A percentile compares a stretch with the other conserved stretches of the same genome.
These are phyloP conservation scores for Trinorchestia longiramus DNA, from an alignment of 1,140 invertebrate genomes.

Conservation along the genomic window DNA sequence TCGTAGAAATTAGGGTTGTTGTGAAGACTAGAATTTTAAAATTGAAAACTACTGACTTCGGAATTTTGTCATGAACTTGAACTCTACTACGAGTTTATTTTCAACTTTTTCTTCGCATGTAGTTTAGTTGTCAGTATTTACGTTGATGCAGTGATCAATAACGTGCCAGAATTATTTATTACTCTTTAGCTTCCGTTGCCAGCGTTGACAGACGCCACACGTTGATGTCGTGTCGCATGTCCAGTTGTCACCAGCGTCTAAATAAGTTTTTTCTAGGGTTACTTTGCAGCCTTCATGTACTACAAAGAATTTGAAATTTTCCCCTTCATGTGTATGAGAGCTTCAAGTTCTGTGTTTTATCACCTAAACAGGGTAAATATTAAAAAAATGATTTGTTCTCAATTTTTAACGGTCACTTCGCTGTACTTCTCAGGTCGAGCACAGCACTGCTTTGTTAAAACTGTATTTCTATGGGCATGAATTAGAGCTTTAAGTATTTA, in stretches of 20 bases:
- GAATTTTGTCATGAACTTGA: neutral
- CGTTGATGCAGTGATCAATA: neutral
- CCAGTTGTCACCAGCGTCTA: neutral
- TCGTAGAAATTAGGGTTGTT: neutral
- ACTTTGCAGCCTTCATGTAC: neutral
- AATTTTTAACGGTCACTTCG: neutral
- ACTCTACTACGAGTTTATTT: neutral
- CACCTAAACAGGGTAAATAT: neutral
- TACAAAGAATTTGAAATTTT: neutral
- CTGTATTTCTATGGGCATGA: neutral
- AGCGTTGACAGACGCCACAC: neutral
- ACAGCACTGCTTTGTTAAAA: neutral
- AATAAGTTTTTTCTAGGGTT: neutral
- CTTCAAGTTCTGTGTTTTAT: neutral
- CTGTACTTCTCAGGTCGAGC: too few relatives aligned
- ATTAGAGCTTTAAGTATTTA: neutral
- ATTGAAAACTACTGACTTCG: neutral
- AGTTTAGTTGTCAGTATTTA: neutral
- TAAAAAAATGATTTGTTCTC: neutral
- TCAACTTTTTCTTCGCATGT: neutral
- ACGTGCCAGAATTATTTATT: conserved; percentile 43
- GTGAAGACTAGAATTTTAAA: neutral
- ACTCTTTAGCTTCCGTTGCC: conserved; percentile 32
- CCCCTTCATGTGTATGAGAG: neutral
- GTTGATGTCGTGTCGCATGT: neutral